phyloP scores from a whole-genome alignment of 2,888 invertebrate species.

The Drosophila recens region DNA sequence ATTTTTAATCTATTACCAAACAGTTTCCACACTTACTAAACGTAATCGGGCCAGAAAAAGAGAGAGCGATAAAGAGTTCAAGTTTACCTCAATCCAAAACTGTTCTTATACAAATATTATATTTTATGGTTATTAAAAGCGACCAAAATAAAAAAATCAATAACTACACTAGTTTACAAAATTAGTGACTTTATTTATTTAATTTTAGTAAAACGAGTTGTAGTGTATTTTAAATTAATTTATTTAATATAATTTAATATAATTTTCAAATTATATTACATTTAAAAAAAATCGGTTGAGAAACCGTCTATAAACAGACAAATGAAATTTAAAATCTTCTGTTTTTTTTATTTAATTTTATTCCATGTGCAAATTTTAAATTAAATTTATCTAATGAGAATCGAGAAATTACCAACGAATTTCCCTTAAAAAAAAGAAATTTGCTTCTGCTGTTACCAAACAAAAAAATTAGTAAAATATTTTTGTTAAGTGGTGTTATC shows the following conservation, averaged over 20 bases:
- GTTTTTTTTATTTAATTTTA: background rate
- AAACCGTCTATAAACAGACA: no score
- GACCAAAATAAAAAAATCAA: slow-evolving; percentile 13
- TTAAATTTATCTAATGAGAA: no score
- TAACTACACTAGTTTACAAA: slow-evolving; percentile 7
- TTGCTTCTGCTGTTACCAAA: background rate
- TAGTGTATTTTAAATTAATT: no score
- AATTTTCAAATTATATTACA: background rate
- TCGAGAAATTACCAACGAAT: no score
- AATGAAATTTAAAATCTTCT: background rate
- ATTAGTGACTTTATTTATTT: background rate
- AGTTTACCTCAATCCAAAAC: slow-evolving; percentile 17
- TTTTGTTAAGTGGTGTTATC: slow-evolving; percentile 2
- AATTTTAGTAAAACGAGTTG: background rate
- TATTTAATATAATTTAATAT: no score
- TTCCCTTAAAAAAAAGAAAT: background rate
- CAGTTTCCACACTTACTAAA: slow-evolving; percentile 69
- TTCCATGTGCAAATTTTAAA: background rate
- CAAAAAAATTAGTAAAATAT: background rate
- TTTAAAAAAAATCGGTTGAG: no score
- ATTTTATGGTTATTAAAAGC: slow-evolving; percentile 2
- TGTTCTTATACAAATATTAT: background rate
- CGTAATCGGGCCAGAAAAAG: background rate
- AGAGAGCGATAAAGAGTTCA: background rate
- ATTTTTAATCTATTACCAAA: slow-evolving; percentile 82